These are phyloP conservation scores for Neosalanx taihuensis DNA, from an alignment of 2,797 vertebrate species.

Conservation along the genomic window DNA sequence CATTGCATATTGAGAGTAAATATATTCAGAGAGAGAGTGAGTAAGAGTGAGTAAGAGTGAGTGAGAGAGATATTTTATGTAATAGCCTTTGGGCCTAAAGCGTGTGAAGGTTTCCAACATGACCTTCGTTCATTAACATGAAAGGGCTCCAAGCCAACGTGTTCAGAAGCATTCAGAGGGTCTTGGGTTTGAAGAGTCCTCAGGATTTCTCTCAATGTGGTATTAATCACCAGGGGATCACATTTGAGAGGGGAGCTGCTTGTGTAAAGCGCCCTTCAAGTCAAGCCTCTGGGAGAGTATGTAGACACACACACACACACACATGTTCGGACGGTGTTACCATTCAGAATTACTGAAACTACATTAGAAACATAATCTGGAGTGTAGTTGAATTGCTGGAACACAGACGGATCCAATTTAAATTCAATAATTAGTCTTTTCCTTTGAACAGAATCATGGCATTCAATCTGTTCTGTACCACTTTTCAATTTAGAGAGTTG, in stretches of 20 bases:
- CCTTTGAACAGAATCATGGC: too few species aligned
- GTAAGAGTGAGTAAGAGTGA: background rate
- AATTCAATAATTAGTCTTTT: too few species aligned
- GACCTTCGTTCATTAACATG: slow-evolving; percentile 12
- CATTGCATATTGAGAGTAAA: too few species aligned
- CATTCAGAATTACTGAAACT: too few species aligned
- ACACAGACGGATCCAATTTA: too few species aligned
- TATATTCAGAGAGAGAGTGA: too few species aligned
- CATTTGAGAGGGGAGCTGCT: background rate
- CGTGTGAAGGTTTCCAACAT: slow-evolving; percentile 1
- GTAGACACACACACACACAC: background rate
- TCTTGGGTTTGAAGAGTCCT: slow-evolving; percentile 22
- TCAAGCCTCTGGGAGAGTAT: background rate
- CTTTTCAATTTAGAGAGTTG: background rate
- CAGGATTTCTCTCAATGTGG: slow-evolving; percentile 17
- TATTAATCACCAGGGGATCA: slow-evolving; percentile 16
- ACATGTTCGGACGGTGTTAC: too few species aligned
- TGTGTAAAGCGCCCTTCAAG: slow-evolving; percentile 5
- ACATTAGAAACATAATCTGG: too few species aligned
- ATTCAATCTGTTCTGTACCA: too few species aligned
- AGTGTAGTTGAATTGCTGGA: too few species aligned
- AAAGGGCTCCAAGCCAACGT: slow-evolving; percentile 18
- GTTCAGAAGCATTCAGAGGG: slow-evolving; percentile 11
- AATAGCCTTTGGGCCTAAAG: too few species aligned
- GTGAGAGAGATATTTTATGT: too few species aligned